Percentiles rank a stretch among this genome's conserved stretches.
Conservation (phyloP, 2,888 invertebrate species). For the Mythimna pallens region DNA sequence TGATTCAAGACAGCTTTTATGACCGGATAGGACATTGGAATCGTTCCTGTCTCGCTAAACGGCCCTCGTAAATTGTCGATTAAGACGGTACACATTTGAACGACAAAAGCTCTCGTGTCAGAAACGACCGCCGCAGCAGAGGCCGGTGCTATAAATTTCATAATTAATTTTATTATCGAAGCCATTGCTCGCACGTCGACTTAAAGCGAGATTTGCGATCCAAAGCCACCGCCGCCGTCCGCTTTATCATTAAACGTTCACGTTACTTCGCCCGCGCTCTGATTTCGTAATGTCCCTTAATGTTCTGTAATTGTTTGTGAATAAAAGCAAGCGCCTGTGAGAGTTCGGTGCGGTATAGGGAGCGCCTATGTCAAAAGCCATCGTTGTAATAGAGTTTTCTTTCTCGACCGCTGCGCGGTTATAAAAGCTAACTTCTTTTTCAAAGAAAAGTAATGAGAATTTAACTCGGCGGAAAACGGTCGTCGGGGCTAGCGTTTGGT, state of each 20-base stretch:
- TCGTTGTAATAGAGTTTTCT: conserved; percentile 87
- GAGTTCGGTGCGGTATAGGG: conserved; percentile 75
- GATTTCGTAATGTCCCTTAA: conserved; percentile 80
- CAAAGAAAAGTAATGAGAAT: conserved; percentile 89
- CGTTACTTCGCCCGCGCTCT: conserved; percentile 76
- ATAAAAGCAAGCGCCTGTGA: conserved; percentile 81
- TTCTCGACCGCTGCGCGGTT: conserved; percentile 80
- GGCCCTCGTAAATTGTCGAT: conserved; percentile 83
- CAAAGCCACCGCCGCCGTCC: conserved; percentile 81
- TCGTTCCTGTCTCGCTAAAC: conserved; percentile 73
- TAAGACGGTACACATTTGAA: conserved; percentile 82
- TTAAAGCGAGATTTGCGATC: conserved; percentile 86
- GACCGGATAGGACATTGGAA: conserved; percentile 71
- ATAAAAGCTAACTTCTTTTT: conserved; percentile 87
- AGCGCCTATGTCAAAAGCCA: conserved; percentile 81
- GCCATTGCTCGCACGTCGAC: conserved; percentile 84
- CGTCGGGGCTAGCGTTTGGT: conserved; percentile 75
- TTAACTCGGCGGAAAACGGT: conserved; percentile 88
- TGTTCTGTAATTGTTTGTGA: conserved; percentile 83
- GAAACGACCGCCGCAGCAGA: conserved; percentile 72
- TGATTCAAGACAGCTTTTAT: conserved; percentile 76
- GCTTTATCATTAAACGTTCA: conserved; percentile 86
- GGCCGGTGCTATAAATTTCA: conserved; percentile 81
- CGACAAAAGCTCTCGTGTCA: conserved; percentile 79
- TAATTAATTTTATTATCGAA: conserved; percentile 88